Base-by-base conservation (phyloP, 2,113 vertebrate genomes). In the Laticauda colubrina region DNA sequence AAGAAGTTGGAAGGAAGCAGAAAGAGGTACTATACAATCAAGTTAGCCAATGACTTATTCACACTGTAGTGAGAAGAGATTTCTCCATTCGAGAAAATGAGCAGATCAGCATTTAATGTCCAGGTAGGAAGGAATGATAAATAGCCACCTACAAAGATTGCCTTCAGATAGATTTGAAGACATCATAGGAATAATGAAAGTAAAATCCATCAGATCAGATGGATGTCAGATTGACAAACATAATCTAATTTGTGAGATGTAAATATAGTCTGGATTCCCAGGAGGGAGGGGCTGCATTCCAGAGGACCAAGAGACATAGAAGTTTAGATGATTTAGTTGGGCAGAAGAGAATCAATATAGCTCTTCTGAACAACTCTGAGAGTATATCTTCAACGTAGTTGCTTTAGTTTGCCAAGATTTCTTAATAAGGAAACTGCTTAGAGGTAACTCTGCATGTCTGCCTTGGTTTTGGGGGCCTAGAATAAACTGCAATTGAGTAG, bases 71-170 rank as follows among this genome's bases (percentile, higher is more conserved):
- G 0, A 57, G 92, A 48, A 0, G 87, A 48, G 0, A 92, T 51
- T 51, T 91, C 92, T 89, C 90, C 89, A 59, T 55, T 89, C 43
- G 45, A 90, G 1, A 53, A 85, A 85, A 81, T 89, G 87, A 61
- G 90, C 85, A 87, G 89, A 87, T 89, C 92, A 92, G 93, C 85
- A 94, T 92, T 95, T 87, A 53, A 94, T 56, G 93, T 93, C 93
- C 93, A 34, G 92, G 18, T 2, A 5, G 1, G 94, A 93, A 5
- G 1, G 94, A 93, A 64, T 10, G 61, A 15, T 34, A 69, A 69
- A 69, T 69, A 69, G 64, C 29, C 64, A 0, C 0, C 92, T 81
- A 64, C 54, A 48, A 90, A 29, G 4, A 0, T 15, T 89, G 91
- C 92, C 87, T 92, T 88, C 0, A 69, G 29, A 15, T 75, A 6